Conservation (phyloP, 2,888 invertebrate species). For the Boloria selene region DNA sequence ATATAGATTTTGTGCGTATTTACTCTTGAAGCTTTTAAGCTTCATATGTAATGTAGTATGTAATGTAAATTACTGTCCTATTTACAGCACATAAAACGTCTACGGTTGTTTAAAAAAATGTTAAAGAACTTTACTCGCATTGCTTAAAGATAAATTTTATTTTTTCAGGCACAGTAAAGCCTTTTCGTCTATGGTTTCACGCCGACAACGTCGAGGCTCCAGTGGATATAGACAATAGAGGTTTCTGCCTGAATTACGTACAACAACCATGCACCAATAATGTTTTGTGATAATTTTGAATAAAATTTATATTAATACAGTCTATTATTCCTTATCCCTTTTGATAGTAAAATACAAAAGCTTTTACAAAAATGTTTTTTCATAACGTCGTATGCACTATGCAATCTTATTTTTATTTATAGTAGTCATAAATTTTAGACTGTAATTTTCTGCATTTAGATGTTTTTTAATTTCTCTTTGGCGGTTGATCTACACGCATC, state of each 20-base stretch:
- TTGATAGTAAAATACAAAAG: background rate
- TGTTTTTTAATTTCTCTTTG: background rate
- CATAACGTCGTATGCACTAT: no score
- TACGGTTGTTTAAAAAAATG: no score
- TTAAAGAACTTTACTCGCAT: no score
- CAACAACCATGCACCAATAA: conserved; percentile 92
- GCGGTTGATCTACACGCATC: background rate
- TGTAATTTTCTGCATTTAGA: background rate
- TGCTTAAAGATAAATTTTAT: background rate
- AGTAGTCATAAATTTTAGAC: no score
- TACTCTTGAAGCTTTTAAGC: no score
- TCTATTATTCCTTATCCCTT: conserved; percentile 5
- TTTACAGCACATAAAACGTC: no score
- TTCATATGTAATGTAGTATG: no score
- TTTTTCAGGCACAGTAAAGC: conserved; percentile 88
- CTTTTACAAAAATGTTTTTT: background rate
- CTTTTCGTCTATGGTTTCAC: conserved; percentile 90
- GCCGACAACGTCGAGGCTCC: conserved; percentile 90
- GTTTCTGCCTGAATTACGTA: conserved; percentile 91
- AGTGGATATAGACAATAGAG: conserved; percentile 88
- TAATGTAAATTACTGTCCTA: no score
- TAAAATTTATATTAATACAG: conserved; percentile 1
- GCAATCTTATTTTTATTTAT: no score
- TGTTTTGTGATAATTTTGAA: conserved; percentile 49
- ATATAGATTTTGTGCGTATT: no score